Percentiles rank a stretch among this genome's conserved stretches.
These are phyloP conservation scores for Ceriagrion tenellum DNA, from an alignment of 2,888 invertebrate genomes.

Conservation along the genomic window DNA sequence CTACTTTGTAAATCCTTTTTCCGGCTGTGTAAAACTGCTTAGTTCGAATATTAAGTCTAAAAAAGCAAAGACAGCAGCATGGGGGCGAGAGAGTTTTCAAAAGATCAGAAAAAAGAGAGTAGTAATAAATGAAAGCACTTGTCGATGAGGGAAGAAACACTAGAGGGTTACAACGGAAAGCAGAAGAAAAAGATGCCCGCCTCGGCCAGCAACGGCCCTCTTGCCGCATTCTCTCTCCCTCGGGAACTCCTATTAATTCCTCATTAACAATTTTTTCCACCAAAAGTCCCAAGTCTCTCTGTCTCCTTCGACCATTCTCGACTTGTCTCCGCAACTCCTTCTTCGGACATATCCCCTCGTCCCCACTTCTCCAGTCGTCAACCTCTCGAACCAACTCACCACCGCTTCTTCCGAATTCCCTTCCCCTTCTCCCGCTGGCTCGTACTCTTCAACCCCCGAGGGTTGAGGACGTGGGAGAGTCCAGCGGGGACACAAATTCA, in stretches of 20 bases:
- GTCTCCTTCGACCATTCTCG: background rate
- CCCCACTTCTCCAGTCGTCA: background rate
- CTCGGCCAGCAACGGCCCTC: background rate
- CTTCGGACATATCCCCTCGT: background rate
- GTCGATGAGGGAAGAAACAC: background rate
- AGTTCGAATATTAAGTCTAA: background rate
- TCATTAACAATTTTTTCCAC: background rate
- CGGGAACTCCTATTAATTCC: background rate
- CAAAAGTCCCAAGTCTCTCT: background rate
- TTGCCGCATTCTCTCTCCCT: background rate
- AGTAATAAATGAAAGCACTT: background rate
- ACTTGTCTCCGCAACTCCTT: too few species aligned
- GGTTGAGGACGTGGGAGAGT: background rate
- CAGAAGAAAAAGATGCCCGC: background rate
- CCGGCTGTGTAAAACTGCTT: too few species aligned
- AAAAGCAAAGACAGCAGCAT: background rate
- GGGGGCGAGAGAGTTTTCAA: background rate
- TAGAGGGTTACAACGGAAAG: background rate
- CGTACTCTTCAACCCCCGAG: background rate
- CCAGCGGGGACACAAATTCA: constrained; percentile 52
- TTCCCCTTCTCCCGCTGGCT: background rate
- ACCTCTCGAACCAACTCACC: background rate
- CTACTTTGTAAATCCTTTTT: too few species aligned
- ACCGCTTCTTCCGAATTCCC: background rate
- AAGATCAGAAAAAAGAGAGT: background rate